Conservation (phyloP, 2,797 vertebrate species). For the Chaetophractus vellerosus region DNA sequence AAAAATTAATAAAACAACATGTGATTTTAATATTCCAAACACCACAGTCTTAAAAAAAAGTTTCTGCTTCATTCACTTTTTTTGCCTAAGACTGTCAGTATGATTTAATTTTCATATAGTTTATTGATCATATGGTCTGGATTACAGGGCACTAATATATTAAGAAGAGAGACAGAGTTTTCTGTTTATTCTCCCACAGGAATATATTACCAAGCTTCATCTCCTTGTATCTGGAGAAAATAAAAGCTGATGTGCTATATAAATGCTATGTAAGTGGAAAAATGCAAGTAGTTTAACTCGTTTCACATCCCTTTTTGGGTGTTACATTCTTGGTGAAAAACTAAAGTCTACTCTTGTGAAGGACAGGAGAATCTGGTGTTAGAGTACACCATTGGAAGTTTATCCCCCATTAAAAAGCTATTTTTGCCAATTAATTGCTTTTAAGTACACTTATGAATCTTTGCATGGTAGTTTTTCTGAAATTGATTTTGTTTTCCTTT, state of each 20-base stretch:
- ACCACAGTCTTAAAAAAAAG: constrained; percentile 86
- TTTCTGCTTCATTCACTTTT: constrained; percentile 88
- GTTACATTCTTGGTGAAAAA: constrained; percentile 75
- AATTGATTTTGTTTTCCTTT: constrained; percentile 46
- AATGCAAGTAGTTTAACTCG: constrained; percentile 75
- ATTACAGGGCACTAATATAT: constrained; percentile 88
- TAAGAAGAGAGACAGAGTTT: constrained; percentile 86
- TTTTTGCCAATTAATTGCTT: constrained; percentile 52
- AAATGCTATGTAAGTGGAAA: constrained; percentile 80
- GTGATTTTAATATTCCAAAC: constrained; percentile 89
- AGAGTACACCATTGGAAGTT: not conserved
- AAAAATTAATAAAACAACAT: constrained; percentile 89
- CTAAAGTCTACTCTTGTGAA: constrained; percentile 46
- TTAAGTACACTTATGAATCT: constrained; percentile 60
- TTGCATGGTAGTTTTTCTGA: constrained; percentile 29
- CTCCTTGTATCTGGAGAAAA: constrained; percentile 87
- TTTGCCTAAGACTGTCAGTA: constrained; percentile 88
- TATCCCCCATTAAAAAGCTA: not conserved
- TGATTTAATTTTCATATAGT: constrained; percentile 89
- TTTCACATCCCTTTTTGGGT: constrained; percentile 79
- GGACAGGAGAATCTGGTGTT: not conserved
- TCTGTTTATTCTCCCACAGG: constrained; percentile 87
- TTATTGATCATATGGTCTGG: constrained; percentile 90
- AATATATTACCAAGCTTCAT: constrained; percentile 83
- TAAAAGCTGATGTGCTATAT: constrained; percentile 81